Evolutionary conservation across 2,797 vertebrate genomes (phyloP).

Genomic region (Trachurus trachurus): DNA sequence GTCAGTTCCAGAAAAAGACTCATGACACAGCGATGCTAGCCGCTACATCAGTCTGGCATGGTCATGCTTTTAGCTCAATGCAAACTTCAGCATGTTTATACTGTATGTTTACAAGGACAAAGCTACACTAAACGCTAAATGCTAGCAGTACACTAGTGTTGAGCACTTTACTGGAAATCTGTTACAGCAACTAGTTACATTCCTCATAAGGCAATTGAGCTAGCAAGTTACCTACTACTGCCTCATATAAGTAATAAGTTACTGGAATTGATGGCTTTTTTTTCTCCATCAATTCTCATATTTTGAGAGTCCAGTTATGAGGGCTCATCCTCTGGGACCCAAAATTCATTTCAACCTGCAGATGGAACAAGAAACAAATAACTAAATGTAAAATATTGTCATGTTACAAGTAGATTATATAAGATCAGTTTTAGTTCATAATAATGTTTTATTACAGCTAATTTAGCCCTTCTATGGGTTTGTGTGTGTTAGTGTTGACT

Average conservation of each 20-base stretch:
- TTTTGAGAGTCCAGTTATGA: not conserved
- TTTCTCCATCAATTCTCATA: too few relatives aligned
- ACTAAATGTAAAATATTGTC: not conserved
- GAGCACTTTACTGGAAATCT: too few relatives aligned
- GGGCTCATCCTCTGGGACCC: not conserved
- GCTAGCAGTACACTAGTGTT: too few relatives aligned
- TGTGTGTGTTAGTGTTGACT: slow-evolving; percentile 15
- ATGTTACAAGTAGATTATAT: not conserved
- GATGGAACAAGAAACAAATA: not conserved
- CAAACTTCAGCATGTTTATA: not conserved
- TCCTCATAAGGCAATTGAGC: too few relatives aligned
- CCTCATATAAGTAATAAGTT: too few relatives aligned
- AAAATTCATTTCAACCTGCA: not conserved
- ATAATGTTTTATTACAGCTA: not conserved
- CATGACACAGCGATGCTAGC: not conserved
- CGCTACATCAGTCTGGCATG: not conserved
- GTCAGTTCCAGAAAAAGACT: too few relatives aligned
- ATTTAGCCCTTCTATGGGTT: not conserved
- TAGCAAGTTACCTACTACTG: too few relatives aligned
- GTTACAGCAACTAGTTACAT: too few relatives aligned
- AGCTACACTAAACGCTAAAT: not conserved
- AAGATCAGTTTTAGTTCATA: not conserved
- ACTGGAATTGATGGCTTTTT: too few relatives aligned
- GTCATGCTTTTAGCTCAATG: not conserved
- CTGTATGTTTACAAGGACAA: not conserved